These are phyloP conservation scores for Xiphophorus couchianus DNA, from an alignment of 2,113 vertebrate genomes.

Conservation along the genomic window DNA sequence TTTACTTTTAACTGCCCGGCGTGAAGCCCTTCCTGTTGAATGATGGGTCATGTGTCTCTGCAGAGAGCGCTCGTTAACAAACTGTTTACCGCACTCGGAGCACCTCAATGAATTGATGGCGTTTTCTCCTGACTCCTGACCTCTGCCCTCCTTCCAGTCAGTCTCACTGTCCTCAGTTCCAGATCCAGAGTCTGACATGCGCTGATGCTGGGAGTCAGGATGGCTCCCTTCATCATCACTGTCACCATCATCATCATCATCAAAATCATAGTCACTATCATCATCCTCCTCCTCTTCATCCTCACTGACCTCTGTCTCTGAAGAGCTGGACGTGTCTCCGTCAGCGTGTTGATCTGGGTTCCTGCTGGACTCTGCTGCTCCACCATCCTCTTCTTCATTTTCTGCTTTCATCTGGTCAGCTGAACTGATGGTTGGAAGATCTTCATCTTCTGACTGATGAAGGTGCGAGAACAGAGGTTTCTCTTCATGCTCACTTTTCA, in stretches of 20 bases:
- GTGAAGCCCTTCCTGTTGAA: background rate
- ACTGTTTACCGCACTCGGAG: background rate
- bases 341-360: background rate
- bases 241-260: background rate
- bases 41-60: background rate
- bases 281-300: background rate
- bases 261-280: no score
- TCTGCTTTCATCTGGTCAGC: background rate
- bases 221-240: background rate
- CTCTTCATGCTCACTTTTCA: background rate
- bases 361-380: background rate
- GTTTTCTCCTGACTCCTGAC: background rate
- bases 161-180: background rate
- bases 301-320: constrained; percentile 2
- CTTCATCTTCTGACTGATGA: background rate
- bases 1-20: background rate
- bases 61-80: background rate
- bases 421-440: background rate
- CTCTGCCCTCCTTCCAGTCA: background rate
- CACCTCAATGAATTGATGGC: background rate
- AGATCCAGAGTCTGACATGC: background rate
- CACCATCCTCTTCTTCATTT: background rate
- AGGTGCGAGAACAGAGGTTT: background rate
- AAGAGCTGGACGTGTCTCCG: background rate
- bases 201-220: background rate